A percentile compares a stretch with the other conserved stretches of the same genome.
phyloP scores from a whole-genome alignment of 2,113 vertebrate species.

The Dunckerocampus dactyliophorus region DNA sequence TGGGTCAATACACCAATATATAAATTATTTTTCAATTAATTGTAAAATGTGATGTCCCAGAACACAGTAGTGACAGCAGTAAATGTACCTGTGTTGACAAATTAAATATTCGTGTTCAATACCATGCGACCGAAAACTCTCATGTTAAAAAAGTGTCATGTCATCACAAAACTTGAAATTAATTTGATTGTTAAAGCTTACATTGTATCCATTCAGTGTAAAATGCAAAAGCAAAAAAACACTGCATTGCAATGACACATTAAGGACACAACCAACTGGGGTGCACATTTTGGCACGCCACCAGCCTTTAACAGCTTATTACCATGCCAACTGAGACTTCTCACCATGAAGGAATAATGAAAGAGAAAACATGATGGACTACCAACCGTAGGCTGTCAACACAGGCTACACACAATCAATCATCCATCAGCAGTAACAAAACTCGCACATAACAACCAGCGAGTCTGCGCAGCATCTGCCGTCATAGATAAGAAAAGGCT shows the following conservation, averaged over 20 bases:
- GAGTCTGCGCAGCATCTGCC: conserved; percentile 5
- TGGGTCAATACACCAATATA: too few species aligned
- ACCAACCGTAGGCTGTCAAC: conserved; percentile 50
- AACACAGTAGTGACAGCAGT: too few species aligned
- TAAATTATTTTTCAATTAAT: too few species aligned
- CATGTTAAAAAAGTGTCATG: too few species aligned
- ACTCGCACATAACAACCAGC: conserved; percentile 6
- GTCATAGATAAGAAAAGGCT: conserved; percentile 17
- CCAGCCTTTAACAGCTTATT: conserved; percentile 40
- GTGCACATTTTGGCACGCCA: conserved; percentile 29
- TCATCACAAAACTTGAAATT: too few species aligned
- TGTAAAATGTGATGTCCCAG: too few species aligned
- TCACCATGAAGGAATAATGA: conserved; percentile 43
- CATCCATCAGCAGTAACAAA: conserved; percentile 37
- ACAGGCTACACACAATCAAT: conserved; percentile 50
- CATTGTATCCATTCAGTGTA: neutral
- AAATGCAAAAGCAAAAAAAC: neutral
- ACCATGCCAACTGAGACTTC: conserved; percentile 46
- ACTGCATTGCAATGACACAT: conserved; percentile 16
- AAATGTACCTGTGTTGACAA: too few species aligned
- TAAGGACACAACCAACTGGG: conserved; percentile 21
- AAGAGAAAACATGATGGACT: conserved; percentile 56
- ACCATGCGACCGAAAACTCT: too few species aligned
- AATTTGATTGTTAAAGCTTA: too few species aligned
- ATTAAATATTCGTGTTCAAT: too few species aligned